Evolutionary conservation across 2,797 vertebrate species (phyloP), one percentile per base, ranked within the genome.

Genomic region (Holocentrus rufus): DNA sequence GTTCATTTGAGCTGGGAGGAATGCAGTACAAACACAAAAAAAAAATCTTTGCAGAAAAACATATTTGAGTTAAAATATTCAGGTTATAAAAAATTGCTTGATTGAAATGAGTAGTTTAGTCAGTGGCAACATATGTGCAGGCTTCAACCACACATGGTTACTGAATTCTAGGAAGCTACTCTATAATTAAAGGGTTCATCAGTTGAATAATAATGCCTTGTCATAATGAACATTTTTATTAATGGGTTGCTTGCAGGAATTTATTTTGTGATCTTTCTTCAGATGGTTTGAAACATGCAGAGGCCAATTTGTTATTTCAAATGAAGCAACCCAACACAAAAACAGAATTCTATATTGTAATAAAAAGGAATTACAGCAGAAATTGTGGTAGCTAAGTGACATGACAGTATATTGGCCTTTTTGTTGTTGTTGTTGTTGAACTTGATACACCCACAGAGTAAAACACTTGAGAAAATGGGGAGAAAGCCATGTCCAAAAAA

Each of bases 381-480:
- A 18, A 65, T 64, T 23, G 47, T 65, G 59, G 67, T 55, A 59
- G 72, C 77, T 79, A 82, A 85, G 87, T 86, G 85, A 89, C 85
- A 82, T 80, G 69, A 71, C 61, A 11, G 55, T 70, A 44, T 44
- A 63, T 47, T 73, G 65, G 62, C 56, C 23, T 67, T 53, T 77
- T 53, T 27, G 25, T 27, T 27, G 25, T 27, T 27, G 25, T 63
- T 61, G 59, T 76, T 64, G 46, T 81, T 69, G 68, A 85, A 85
- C 57, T 75, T 55, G 76, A 46, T 47, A 30, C 20, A 87, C 62
- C 77, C 72, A 89, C 76, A 85, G 80, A 86, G 69, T 87, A 84
- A 90, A 88, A 90, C 72, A 81, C 64, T 64, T 89, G 82, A 78
- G 74, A 83, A 84, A 91, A 83, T 50, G 34, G 31, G 67, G 55